Percentiles rank a stretch among this genome's conserved stretches.
These are phyloP conservation scores for Tetrax tetrax DNA, from an alignment of 2,113 vertebrate genomes.

Conservation along the genomic window DNA sequence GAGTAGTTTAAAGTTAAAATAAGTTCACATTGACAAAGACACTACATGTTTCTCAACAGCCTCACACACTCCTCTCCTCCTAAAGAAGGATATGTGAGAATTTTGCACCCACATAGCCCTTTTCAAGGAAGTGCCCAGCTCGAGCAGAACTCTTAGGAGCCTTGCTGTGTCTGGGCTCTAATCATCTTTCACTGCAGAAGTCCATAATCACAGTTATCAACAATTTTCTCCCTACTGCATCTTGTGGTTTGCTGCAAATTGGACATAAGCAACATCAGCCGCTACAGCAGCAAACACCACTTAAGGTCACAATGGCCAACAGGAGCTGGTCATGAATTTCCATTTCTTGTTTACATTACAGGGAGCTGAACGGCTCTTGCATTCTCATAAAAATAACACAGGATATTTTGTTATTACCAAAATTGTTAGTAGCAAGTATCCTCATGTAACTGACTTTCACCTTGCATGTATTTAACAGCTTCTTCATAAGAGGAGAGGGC, in stretches of 20 bases:
- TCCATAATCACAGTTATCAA: background rate
- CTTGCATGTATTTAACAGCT: background rate
- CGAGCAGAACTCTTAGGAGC: background rate
- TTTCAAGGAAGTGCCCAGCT: background rate
- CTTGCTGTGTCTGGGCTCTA: background rate
- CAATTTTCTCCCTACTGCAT: background rate
- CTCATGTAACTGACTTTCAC: background rate
- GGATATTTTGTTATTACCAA: background rate
- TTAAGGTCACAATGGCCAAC: rapidly evolving
- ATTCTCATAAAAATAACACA: background rate
- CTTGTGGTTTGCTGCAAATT: background rate
- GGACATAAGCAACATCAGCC: background rate
- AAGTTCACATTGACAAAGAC: background rate
- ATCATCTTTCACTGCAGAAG: background rate
- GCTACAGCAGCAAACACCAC: background rate
- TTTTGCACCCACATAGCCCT: rapidly evolving
- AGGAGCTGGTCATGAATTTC: background rate
- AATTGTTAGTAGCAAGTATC: background rate
- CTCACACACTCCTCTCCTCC: rapidly evolving
- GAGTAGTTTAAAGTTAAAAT: background rate
- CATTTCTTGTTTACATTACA: background rate
- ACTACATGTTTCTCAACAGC: background rate
- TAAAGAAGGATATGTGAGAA: background rate
- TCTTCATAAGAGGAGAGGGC: background rate
- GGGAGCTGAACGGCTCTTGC: background rate